These are phyloP conservation scores for Brachionus asplanchnoidis DNA, from an alignment of 1,140 invertebrate genomes.

Conservation along the genomic window DNA sequence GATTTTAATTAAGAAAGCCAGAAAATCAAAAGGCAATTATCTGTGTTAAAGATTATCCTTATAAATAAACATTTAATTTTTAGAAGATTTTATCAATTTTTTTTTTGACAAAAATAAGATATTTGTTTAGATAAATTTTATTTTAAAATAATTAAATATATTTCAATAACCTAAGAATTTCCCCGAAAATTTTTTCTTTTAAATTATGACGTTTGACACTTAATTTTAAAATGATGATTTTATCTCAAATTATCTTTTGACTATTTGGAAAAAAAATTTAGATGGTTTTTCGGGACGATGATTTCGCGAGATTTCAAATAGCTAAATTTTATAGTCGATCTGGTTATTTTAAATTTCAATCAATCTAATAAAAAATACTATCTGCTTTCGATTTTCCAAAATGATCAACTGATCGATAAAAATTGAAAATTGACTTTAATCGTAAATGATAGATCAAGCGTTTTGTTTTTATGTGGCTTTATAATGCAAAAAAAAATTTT, in stretches of 20 bases:
- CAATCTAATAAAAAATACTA: neutral
- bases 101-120: neutral
- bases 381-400: neutral
- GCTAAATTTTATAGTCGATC: neutral
- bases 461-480: neutral
- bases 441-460: neutral
- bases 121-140: neutral
- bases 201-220: neutral
- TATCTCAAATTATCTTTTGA: neutral
- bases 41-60: too few relatives aligned
- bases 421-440: neutral
- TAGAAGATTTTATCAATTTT: too few relatives aligned
- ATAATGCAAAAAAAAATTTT: neutral
- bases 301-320: neutral
- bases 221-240: neutral
- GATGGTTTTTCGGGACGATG: neutral
- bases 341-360: conserved; percentile 1
- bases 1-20: too few relatives aligned
- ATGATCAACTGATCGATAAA: neutral
- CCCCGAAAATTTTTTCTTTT: neutral
- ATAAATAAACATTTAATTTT: too few relatives aligned
- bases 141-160: too few relatives aligned
- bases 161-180: too few relatives aligned
- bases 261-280: neutral
- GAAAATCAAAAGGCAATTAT: too few relatives aligned